These are phyloP conservation scores for Drosophila pallidifrons DNA, from an alignment of 1,140 invertebrate species.

Conservation along the genomic window DNA sequence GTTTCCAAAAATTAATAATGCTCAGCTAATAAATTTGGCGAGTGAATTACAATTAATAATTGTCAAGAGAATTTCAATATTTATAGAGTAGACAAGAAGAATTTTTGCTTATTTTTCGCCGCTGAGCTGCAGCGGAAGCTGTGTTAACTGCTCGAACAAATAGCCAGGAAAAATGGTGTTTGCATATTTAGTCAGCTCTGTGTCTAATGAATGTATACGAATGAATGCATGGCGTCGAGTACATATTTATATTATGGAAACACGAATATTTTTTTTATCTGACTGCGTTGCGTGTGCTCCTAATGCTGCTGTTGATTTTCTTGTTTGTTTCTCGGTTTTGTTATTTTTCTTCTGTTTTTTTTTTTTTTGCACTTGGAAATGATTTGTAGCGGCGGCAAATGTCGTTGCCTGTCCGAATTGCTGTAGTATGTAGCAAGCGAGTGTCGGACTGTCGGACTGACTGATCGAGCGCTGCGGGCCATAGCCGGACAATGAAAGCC, in stretches of 20 bases:
- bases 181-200: conserved; percentile 27
- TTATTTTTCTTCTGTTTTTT: not conserved
- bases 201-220: conserved; percentile 5
- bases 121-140: conserved; percentile 36
- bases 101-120: not conserved
- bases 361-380: conserved; percentile 75
- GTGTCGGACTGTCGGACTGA: conserved; percentile 1
- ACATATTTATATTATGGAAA: conserved; percentile 10
- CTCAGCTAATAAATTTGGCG: not conserved
- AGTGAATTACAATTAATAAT: not conserved
- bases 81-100: not conserved
- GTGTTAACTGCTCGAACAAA: conserved; percentile 36
- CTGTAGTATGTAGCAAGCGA: conserved; percentile 19
- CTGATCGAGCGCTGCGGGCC: conserved; percentile 46
- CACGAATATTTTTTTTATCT: conserved; percentile 29
- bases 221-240: conserved; percentile 3
- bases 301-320: conserved; percentile 52
- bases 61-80: not conserved
- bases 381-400: conserved; percentile 76
- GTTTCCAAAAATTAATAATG: not conserved
- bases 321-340: conserved; percentile 42
- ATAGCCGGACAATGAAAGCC: conserved; percentile 58
- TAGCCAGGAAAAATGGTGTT: conserved; percentile 5
- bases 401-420: conserved; percentile 55
- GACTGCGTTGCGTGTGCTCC: conserved; percentile 57